Evolutionary conservation across 2,888 invertebrate genomes (phyloP).

Genomic region (Pammene aurita): DNA sequence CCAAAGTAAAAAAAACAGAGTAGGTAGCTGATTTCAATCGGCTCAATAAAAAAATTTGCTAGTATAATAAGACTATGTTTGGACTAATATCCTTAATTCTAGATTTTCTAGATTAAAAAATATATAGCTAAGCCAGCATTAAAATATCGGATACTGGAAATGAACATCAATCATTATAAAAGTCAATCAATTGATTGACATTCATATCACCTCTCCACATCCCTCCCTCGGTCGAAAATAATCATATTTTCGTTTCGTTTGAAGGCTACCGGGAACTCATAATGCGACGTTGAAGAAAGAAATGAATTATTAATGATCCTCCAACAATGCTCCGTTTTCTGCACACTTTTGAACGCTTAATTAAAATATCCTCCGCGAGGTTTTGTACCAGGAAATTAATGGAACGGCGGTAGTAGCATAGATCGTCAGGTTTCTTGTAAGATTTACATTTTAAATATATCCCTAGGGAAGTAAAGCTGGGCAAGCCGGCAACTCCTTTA

Average conservation of each 20-base stretch:
- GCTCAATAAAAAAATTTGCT: too few species aligned
- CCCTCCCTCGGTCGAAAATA: slow-evolving; percentile 17
- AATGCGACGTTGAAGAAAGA: slow-evolving; percentile 32
- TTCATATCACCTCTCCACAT: slow-evolving; percentile 7
- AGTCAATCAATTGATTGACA: slow-evolving; percentile 10
- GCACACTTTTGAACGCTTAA: slow-evolving; percentile 28
- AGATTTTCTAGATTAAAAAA: too few species aligned
- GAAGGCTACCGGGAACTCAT: slow-evolving; percentile 17
- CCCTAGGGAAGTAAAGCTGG: neutral
- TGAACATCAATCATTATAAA: slow-evolving; percentile 1
- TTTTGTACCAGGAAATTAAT: slow-evolving; percentile 22
- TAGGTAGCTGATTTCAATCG: too few species aligned
- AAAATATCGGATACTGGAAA: too few species aligned
- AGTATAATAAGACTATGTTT: too few species aligned
- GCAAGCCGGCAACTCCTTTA: neutral
- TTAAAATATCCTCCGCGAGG: slow-evolving; percentile 24
- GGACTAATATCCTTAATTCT: too few species aligned
- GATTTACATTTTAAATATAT: neutral
- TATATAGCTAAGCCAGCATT: too few species aligned
- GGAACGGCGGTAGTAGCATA: neutral
- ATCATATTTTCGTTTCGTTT: slow-evolving; percentile 35
- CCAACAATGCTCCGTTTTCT: slow-evolving; percentile 18
- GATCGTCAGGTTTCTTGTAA: slow-evolving; percentile 18
- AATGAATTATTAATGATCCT: slow-evolving; percentile 38
- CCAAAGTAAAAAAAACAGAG: too few species aligned